phyloP scores from a whole-genome alignment of 1,140 invertebrate genomes.

The Rhagoletis pomonella region DNA sequence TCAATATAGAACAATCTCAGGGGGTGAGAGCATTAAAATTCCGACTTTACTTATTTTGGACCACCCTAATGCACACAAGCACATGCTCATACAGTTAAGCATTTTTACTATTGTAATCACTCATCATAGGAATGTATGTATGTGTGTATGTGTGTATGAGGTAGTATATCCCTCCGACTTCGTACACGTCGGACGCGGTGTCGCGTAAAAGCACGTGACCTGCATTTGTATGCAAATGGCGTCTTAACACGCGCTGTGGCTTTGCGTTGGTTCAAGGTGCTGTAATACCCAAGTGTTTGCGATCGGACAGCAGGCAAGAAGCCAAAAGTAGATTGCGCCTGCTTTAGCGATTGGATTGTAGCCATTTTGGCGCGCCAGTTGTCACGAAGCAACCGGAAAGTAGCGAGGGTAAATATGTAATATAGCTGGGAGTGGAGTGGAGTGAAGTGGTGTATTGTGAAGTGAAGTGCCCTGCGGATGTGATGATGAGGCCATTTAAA shows the following conservation, averaged over 20 bases:
- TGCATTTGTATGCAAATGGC: constrained; percentile 36
- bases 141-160: not conserved
- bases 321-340: not conserved
- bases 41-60: too few species aligned
- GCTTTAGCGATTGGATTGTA: not conserved
- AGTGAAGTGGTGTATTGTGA: not conserved
- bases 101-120: not conserved
- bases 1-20: not conserved
- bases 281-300: not conserved
- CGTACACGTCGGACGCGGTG: not conserved
- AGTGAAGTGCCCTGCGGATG: constrained; percentile 4
- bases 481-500: constrained; percentile 39
- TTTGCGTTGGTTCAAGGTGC: not conserved
- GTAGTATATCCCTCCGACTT: not conserved
- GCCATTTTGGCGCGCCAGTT: constrained; percentile 4
- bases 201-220: constrained; percentile 30
- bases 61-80: not conserved
- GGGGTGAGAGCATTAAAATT: too few species aligned
- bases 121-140: not conserved
- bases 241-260: not conserved
- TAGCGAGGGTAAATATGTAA: not conserved
- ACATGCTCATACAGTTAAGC: not conserved
- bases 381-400: constrained; percentile 32
- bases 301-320: not conserved
- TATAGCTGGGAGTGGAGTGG: not conserved